Evolutionary conservation across 2,113 vertebrate genomes (phyloP), one percentile per base, ranked within the genome.

Genomic region (Sarotherodon lohbergeri): DNA sequence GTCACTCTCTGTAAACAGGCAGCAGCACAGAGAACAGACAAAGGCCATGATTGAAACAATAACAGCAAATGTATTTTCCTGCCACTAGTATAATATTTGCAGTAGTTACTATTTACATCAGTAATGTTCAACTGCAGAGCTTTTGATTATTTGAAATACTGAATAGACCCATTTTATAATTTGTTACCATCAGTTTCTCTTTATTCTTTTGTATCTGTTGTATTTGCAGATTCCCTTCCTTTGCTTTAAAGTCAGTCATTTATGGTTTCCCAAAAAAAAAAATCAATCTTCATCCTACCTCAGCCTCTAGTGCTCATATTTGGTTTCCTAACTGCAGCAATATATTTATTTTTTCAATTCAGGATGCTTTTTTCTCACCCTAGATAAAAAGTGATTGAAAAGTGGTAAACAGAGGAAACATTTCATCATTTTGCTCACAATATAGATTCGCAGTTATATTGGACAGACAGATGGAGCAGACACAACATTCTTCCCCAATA

Each of bases 201-300:
- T 29, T 6, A 13, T 29, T n/a, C 8, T 55, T 22, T 12, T 52
- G 7, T 56, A 3, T 56, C 54, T 12, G 12, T 56, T 24, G 54
- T 55, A 22, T 55, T 34, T 29, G 7, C n/a, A 55, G n/a, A 55
- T 39, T 29, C 34, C 22, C 27, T 46, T 34, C 29, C 29, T 88
- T 48, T 24, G 11, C 34, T 63, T 76, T 63, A 41, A 24, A 82
- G 84, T 91, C 43, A 68, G 54, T 87, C 85, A 82, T 57, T 88
- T 24, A 22, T 14, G 4, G 17, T n/a, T 73, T 39, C 16, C 16
- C 52, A 82, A 22, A 87, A 17, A 55, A 57, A 79, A 55, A 85
- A 54, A 61, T 80, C 54, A 68, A 6, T 41, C 52, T 46, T 32
- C 22, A 55, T 36, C 24, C 81, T 34, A 10, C 71, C 36, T 63